Evolutionary conservation across 2,888 invertebrate genomes (phyloP).

Genomic region (Synanthedon andrenaeformis): DNA sequence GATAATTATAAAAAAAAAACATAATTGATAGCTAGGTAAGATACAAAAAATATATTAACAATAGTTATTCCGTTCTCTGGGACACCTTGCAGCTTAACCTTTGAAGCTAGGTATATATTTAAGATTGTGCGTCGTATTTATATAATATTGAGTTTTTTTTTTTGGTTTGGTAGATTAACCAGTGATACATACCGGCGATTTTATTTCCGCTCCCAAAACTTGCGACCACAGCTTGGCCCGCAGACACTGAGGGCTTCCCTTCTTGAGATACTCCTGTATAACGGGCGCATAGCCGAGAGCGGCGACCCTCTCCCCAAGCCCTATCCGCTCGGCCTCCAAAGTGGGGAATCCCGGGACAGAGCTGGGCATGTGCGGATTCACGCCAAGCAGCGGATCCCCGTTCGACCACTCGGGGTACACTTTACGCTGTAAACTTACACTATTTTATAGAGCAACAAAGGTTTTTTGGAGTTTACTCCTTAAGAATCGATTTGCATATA

Average conservation of each 20-base stretch:
- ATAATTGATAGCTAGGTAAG: no score
- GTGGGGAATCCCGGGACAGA: slow-evolving; percentile 65
- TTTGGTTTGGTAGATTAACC: no score
- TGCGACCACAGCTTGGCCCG: slow-evolving; percentile 89
- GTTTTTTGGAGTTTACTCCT: no score
- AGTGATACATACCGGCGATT: slow-evolving; percentile 64
- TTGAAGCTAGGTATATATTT: no score
- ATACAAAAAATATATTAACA: no score
- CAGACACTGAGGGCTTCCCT: slow-evolving; percentile 82
- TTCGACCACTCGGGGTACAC: slow-evolving; percentile 79
- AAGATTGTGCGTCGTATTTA: no score
- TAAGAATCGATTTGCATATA: no score
- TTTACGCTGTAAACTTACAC: slow-evolving; percentile 64
- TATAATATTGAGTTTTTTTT: no score
- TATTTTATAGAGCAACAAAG: slow-evolving; percentile 1
- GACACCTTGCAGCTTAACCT: no score
- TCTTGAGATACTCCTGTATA: slow-evolving; percentile 90
- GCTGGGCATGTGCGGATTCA: slow-evolving; percentile 73
- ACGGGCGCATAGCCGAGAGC: slow-evolving; percentile 85
- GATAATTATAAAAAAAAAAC: no score
- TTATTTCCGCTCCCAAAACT: slow-evolving; percentile 84
- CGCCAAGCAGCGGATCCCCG: slow-evolving; percentile 82
- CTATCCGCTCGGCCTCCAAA: slow-evolving; percentile 77
- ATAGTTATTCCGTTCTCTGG: no score
- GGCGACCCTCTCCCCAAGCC: slow-evolving; percentile 82